A percentile compares a stretch with the other conserved stretches of the same genome.
phyloP scores from a whole-genome alignment of 37 sponge, comb jelly and placozoan genomes.

The Hormiphora californensis region DNA sequence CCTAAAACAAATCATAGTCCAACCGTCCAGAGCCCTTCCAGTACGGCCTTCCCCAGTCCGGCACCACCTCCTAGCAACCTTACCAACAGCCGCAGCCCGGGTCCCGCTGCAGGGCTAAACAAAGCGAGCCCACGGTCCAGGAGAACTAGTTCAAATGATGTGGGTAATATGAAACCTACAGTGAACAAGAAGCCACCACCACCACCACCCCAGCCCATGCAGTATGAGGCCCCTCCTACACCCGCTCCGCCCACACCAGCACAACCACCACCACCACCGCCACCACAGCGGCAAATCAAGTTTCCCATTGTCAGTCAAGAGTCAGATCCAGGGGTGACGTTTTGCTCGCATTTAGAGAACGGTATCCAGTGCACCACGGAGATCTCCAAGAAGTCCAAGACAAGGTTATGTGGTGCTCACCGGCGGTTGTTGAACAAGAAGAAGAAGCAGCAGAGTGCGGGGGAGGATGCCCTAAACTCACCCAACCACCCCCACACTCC shows the following conservation, averaged over 20 bases:
- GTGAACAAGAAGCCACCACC: neutral
- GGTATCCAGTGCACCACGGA: slow-evolving; percentile 33
- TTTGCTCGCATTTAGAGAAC: slow-evolving; percentile 33
- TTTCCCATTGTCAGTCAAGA: no score
- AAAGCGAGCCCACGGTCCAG: slow-evolving; percentile 23
- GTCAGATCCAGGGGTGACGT: neutral
- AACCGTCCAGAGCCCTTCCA: neutral
- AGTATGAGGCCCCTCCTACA: neutral
- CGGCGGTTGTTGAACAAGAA: slow-evolving; percentile 53
- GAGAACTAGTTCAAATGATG: slow-evolving; percentile 19
- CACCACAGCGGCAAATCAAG: no score
- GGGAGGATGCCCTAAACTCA: neutral
- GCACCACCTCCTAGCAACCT: neutral
- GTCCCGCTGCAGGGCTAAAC: no score
- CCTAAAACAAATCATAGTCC: slow-evolving; percentile 48
- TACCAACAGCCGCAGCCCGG: neutral
- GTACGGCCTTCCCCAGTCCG: slow-evolving; percentile 32
- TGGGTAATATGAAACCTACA: neutral
- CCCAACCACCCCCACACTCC: slow-evolving; percentile 32
- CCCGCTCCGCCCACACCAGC: no score
- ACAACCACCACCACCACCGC: no score
- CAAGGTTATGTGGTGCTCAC: slow-evolving; percentile 45
- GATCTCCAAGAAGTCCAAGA: slow-evolving; percentile 27
- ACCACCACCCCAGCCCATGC: neutral
- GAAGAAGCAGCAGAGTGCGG: slow-evolving; percentile 45